Base-by-base conservation (phyloP, 92 coral and sea anemone genomes). In the Palythoa caribaeorum region DNA sequence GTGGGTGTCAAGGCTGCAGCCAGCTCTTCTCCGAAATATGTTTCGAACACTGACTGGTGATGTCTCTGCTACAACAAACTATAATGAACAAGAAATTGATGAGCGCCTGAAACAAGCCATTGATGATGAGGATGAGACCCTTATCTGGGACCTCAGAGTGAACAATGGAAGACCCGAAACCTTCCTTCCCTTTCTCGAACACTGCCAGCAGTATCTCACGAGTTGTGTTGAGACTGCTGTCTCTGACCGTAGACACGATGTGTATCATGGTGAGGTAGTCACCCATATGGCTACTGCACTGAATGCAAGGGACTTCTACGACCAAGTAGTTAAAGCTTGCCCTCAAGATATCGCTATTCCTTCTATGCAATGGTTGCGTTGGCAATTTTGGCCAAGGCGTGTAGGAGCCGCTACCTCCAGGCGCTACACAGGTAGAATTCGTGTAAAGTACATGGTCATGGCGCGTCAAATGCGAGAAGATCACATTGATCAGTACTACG, bases 231-330 rank as follows among this genome's bases (percentile, higher is more conserved):
- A 86, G 73, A 86, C 74, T 57, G 53, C 89, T 39, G 83, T 86
- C 69, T 69, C 78, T 86, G 89, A 74, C 73, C 78, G 83, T 21
- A 63, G 83, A 86, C 89, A 86, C 16, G 55, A 73, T 73, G 78
- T 73, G 19, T 73, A 73, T 38, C 36, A 84, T 83, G 89, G 89
- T 53, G 71, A 89, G 69, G 66, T 73, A 44, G 83, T 88, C 85
- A 84, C 84, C 65, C 91, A 88, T 78, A 50, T 91, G 77, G 94
- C 94, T 39, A 91, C 73, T 75, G 93, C 93, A 68, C 63, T 90
- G 37, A 91, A 90, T 87, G 79, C 83, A 20, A 71, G 88, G 66
- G 94, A 91, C 72, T 76, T 91, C 38, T 87, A 87, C 71, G 84
- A 91, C 68, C 88, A 88, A 83, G 87, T 83, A 13, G 77, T 78